Conservation (phyloP, 2,888 invertebrate species). For the Troglohyphantes excavatus region DNA sequence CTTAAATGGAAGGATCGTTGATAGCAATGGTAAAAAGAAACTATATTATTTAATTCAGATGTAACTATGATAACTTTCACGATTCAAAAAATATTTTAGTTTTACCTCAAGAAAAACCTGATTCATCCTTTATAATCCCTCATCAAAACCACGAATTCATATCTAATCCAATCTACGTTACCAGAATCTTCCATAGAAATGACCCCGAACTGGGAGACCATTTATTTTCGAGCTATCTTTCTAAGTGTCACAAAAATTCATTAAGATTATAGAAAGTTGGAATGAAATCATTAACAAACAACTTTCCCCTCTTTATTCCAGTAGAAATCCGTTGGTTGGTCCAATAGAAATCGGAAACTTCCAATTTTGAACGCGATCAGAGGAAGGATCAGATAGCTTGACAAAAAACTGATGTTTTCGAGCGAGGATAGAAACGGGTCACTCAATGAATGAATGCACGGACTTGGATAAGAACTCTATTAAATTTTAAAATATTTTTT, state of each 20-base stretch:
- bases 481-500: too few relatives aligned
- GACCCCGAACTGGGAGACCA: not conserved
- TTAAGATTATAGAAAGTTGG: conserved; percentile 15
- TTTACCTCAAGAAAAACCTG: too few relatives aligned
- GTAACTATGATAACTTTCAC: too few relatives aligned
- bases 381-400: not conserved
- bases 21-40: too few relatives aligned
- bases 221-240: conserved; percentile 13
- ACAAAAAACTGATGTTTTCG: not conserved
- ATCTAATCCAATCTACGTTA: too few relatives aligned
- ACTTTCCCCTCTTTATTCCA: not conserved
- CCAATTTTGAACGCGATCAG: not conserved
- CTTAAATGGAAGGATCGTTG: too few relatives aligned
- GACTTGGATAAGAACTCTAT: too few relatives aligned
- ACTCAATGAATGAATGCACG: not conserved
- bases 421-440: not conserved
- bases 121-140: too few relatives aligned
- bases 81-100: too few relatives aligned
- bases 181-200: not conserved
- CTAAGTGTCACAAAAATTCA: conserved; percentile 15
- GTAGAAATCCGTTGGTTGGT: conserved; percentile 1
- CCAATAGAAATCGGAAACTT: too few relatives aligned
- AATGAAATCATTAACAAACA: conserved; percentile 25
- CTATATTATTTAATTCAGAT: too few relatives aligned
- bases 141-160: too few relatives aligned